Percentiles rank a stretch among this genome's conserved stretches.
Conservation (phyloP, 2,113 vertebrate species). For the human region GRCh38 chr12:62023001-62023500, state of each 20-base stretch:
- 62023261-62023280: not conserved
- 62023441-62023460: not conserved
- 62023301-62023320: not conserved
- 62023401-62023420: not conserved
- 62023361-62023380: not conserved
- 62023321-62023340: not conserved
- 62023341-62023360: not conserved
- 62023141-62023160: not conserved
- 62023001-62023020: not conserved
- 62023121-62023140: not conserved
- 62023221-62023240: not conserved
- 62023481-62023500: not conserved
- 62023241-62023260: fast-evolving
- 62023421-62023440: not conserved
- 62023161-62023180: not conserved
- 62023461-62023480: not conserved
- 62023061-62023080: not conserved
- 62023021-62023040: not conserved
- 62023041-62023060: not conserved
- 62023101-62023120: not conserved
- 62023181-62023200: not conserved
- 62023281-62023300: not conserved
- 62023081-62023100: not conserved
- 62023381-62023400: not conserved
- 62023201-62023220: not conserved